A percentile compares a stretch with the other conserved stretches of the same genome.
These are phyloP conservation scores for Chrysolina americana DNA, from an alignment of 2,888 invertebrate genomes.

Conservation along the genomic window DNA sequence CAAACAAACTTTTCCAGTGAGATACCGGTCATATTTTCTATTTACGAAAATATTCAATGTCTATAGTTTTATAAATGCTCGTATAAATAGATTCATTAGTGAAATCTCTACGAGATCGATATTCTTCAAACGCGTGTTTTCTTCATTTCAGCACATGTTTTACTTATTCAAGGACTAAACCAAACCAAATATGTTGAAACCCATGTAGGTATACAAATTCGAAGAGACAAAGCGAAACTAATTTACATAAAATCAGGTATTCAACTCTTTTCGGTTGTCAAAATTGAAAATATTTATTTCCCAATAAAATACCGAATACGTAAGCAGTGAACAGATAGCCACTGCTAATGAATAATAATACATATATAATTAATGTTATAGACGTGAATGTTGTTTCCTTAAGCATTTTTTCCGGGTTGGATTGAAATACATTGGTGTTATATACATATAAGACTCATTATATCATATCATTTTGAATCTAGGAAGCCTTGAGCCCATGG, in stretches of 20 bases:
- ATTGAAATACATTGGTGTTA: not conserved
- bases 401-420: constrained; percentile 14
- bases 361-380: constrained; percentile 17
- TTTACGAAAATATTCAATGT: no score
- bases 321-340: constrained; percentile 25
- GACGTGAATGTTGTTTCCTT: constrained; percentile 17
- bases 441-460: not conserved
- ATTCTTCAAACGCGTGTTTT: no score
- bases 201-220: not conserved
- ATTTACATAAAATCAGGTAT: constrained; percentile 31
- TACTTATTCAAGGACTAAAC: not conserved
- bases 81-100: no score
- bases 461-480: not conserved
- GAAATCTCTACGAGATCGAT: no score
- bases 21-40: no score
- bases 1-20: no score
- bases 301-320: constrained; percentile 27
- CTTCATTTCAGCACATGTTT: not conserved
- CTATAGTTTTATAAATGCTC: no score
- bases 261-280: constrained; percentile 30
- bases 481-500: not conserved
- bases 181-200: constrained; percentile 16
- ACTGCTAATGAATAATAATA: constrained; percentile 28
- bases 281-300: constrained; percentile 29
- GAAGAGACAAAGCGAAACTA: constrained; percentile 24